Percentiles rank a stretch among this genome's conserved stretches.
Evolutionary conservation across 2,113 vertebrate species (phyloP).

Genomic region (Panthera leo): DNA sequence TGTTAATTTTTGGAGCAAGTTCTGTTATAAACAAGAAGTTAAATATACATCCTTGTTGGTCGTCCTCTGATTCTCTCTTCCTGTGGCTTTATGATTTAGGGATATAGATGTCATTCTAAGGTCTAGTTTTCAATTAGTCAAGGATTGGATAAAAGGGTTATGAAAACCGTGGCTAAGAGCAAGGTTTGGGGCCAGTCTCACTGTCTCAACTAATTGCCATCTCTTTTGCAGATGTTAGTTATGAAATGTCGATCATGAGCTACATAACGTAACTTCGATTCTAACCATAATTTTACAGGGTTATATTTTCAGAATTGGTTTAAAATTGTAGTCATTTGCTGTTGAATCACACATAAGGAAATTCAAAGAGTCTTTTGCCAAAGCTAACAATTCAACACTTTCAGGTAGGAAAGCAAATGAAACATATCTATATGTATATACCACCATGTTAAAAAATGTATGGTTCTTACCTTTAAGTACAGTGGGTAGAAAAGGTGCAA

Average conservation of each 20-base stretch:
- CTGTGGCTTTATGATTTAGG: neutral
- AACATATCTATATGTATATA: neutral
- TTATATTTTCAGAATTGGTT: neutral
- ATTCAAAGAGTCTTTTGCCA: neutral
- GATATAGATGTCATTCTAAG: neutral
- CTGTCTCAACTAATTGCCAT: neutral
- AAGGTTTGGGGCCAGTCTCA: neutral
- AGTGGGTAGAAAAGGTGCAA: neutral
- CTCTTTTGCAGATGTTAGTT: slow-evolving; percentile 25
- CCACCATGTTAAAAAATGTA: neutral
- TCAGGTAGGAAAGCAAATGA: neutral
- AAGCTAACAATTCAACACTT: neutral
- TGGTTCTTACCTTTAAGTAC: slow-evolving; percentile 9
- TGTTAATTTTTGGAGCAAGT: neutral
- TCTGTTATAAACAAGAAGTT: neutral
- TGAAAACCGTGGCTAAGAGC: neutral
- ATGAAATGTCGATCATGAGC: neutral
- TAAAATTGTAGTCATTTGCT: slow-evolving; percentile 31
- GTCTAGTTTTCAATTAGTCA: neutral
- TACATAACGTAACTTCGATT: slow-evolving; percentile 21
- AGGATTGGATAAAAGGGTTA: neutral
- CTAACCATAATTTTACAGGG: neutral
- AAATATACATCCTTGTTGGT: neutral
- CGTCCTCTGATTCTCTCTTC: neutral
- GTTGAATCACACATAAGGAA: neutral